Base-by-base conservation (phyloP, 2,797 vertebrate species). In the Labroides dimidiatus region DNA sequence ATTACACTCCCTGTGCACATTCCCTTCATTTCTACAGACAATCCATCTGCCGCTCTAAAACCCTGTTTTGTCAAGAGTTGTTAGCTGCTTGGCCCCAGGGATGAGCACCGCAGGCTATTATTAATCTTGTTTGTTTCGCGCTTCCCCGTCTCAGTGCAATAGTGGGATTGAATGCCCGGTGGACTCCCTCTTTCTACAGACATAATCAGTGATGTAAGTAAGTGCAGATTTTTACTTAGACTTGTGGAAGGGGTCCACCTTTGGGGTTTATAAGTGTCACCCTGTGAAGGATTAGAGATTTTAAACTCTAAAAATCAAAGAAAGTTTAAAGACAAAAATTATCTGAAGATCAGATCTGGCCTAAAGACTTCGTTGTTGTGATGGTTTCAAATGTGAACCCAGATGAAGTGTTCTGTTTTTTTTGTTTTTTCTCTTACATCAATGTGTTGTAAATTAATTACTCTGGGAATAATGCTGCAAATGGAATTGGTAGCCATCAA, bases 161-260 rank as follows among this genome's bases (percentile, higher is more conserved):
- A 77, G 85, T 47, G 10, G 67, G 75, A 85, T 37, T 75, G 72
- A 90, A 90, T 88, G 82, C 91, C 91, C 90, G 17, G 68, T 76
- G 85, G 92, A 92, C 88, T 69, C 77, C 84, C 70, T 82, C 84
- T 89, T 33, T 91, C 77, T 84, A 78, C 81, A 84, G 88, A 90
- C 86, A 78, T 90, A 93, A 94, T 94, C 93, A 93, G 92, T 92
- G 89, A 91, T 91, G 88, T 93, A 90, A 93, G 91, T 94, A 90
- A 91, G 90, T 90, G 85, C 87, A 90, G 88, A 92, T 93, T 92
- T 92, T 91, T 89, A 93, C 91, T 92, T 89, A 91, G 87, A 87
- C 86, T 83, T 82, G 85, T 86, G 86, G 88, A 88, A 81, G 83
- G 82, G 72, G 85, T 70, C 71, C 55, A 81, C 79, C 84, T 87